Evolutionary conservation across 2,113 vertebrate genomes (phyloP), one percentile per base, ranked within the genome.

Genomic region (Brachyhypopomus gauderio): DNA sequence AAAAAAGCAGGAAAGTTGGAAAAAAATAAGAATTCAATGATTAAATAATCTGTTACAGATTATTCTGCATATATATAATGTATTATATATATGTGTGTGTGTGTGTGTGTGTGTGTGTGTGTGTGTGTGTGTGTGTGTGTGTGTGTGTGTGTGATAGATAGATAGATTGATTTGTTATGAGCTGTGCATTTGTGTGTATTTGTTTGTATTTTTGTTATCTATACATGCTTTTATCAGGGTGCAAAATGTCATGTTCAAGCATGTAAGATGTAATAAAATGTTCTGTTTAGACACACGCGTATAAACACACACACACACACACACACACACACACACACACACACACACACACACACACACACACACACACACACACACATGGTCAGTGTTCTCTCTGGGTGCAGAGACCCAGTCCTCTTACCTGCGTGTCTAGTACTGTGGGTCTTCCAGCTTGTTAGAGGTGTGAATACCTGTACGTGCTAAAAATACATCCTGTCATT

Each of bases 181-280:
- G 38, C n/a, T 30, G 30, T 30, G 30, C 30, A 30, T 59, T 5
- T 59, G 4, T 59, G 17, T 59, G 4, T 17, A 17, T 14, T 19
- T 59, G 6, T 60, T 12, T 14, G 25, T 11, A 12, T 12, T 4
- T 63, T 22, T 25, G 14, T 3, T 27, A 1, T n/a, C n/a, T 5
- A 23, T 22, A 22, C 92, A 92, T 92, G 92, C 72, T 89, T 56
- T 25, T 36, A 9, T 8, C 52, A 56, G 38, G 70, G 58, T 83
- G 70, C 56, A 81, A 86, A 16, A 36, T 63, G 72, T 77, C 36
- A 71, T 45, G 58, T 56, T 34, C 9, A 72, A 45, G 17, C 41
- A 30, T 30, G 30, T 30, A 45, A 45, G 41, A 45, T 45, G 41
- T 45, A 45, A 45, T 11, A 20, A 12, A 14, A 27, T n/a, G 30